Conservation (phyloP, 2,113 vertebrate genomes). For the Oceanites oceanicus region DNA sequence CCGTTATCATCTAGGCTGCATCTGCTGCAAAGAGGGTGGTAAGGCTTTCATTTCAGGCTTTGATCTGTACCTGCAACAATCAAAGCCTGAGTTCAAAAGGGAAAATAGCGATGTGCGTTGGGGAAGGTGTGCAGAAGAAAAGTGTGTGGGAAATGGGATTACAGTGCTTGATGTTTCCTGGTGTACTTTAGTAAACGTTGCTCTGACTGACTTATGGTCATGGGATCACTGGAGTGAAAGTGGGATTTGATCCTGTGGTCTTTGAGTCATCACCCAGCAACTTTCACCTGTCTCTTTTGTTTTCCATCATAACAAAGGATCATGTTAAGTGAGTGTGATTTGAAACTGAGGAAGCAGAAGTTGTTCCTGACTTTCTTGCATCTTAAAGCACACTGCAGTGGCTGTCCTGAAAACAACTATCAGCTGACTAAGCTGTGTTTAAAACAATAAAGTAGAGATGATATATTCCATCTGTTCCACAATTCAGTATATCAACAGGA, state of each 20-base stretch:
- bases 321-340: fast-evolving
- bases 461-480: neutral
- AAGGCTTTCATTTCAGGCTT: neutral
- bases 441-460: neutral
- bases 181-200: neutral
- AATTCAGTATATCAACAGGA: neutral
- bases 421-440: neutral
- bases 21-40: neutral
- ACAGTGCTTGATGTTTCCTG: neutral
- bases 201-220: fast-evolving
- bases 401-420: neutral
- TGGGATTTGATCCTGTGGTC: neutral
- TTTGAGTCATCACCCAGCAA: fast-evolving
- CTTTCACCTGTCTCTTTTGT: neutral
- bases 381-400: neutral
- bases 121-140: neutral
- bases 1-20: neutral
- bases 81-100: neutral
- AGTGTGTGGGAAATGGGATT: neutral
- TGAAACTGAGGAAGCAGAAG: neutral
- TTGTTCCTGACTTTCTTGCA: neutral
- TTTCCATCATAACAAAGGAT: neutral
- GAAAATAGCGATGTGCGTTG: neutral
- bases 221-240: neutral
- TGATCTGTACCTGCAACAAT: neutral